These are phyloP conservation scores for Trinectes maculatus DNA, from an alignment of 2,113 vertebrate genomes.

Conservation along the genomic window DNA sequence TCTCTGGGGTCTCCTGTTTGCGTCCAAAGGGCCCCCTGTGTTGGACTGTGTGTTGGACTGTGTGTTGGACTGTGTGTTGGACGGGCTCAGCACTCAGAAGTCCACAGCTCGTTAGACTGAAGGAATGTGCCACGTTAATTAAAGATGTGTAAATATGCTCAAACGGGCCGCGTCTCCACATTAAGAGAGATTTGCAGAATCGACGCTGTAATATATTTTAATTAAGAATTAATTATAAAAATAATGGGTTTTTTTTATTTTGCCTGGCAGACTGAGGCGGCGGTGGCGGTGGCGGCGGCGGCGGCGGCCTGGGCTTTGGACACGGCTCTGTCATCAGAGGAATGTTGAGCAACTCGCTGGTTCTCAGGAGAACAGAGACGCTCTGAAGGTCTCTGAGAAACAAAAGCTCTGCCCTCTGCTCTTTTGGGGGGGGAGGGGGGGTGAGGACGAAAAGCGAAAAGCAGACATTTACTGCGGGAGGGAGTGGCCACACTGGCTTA, in stretches of 20 bases:
- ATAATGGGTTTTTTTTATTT: conserved; percentile 97
- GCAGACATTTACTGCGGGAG: conserved; percentile 57
- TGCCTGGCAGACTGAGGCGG: conserved; percentile 94
- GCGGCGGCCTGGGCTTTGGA: no score
- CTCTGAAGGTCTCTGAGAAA: conserved; percentile 72
- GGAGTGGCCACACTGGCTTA: conserved; percentile 75
- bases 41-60: background rate
- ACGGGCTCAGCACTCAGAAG: conserved; percentile 83
- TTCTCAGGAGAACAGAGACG: conserved; percentile 50
- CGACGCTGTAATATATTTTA: conserved; percentile 97
- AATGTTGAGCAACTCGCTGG: conserved; percentile 69
- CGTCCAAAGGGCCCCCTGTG: conserved; percentile 9
- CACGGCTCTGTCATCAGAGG: conserved; percentile 79
- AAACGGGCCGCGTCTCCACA: conserved; percentile 94
- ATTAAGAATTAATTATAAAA: conserved; percentile 99
- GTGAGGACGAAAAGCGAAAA: no score
- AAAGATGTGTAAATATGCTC: conserved; percentile 99
- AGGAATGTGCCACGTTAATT: conserved; percentile 94
- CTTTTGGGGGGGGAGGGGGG: background rate
- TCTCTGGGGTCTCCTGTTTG: background rate
- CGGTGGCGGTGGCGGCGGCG: no score
- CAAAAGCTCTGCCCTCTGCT: conserved; percentile 46
- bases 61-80: conserved; percentile 29
- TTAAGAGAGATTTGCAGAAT: conserved; percentile 98
- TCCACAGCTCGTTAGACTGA: conserved; percentile 93